These are phyloP conservation scores for Dasysyrphus tricinctus DNA, from an alignment of 2,888 invertebrate species.

Conservation along the genomic window DNA sequence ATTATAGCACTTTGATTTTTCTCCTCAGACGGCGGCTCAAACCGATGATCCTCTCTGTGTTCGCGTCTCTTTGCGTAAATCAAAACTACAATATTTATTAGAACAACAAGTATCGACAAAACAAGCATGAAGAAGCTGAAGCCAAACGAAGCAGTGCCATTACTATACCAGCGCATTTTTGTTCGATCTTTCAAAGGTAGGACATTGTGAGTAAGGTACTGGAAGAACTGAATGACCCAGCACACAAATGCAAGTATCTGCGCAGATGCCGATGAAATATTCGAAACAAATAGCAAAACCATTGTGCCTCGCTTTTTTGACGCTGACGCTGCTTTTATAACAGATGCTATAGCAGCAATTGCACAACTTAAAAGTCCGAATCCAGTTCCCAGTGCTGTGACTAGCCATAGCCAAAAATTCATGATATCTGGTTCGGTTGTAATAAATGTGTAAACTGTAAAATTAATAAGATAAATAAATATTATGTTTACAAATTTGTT, in stretches of 20 bases:
- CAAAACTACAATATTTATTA: slow-evolving; percentile 81
- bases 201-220: slow-evolving; percentile 92
- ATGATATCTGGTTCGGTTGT: slow-evolving; percentile 80
- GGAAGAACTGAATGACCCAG: slow-evolving; percentile 93
- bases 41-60: slow-evolving; percentile 78
- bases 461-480: slow-evolving; percentile 15
- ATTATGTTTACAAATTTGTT: background rate
- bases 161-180: slow-evolving; percentile 92
- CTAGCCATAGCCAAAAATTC: slow-evolving; percentile 82
- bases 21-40: slow-evolving; percentile 81
- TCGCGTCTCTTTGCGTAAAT: slow-evolving; percentile 80
- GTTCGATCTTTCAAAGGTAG: slow-evolving; percentile 90
- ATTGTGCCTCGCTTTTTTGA: slow-evolving; percentile 82
- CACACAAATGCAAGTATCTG: slow-evolving; percentile 90
- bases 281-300: slow-evolving; percentile 81
- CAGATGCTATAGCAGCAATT: slow-evolving; percentile 82
- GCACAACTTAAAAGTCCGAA: slow-evolving; percentile 82
- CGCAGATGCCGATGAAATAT: slow-evolving; percentile 86
- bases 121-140: slow-evolving; percentile 90
- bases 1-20: slow-evolving; percentile 83
- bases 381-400: slow-evolving; percentile 82
- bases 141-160: slow-evolving; percentile 91
- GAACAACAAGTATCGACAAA: slow-evolving; percentile 81
- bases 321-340: slow-evolving; percentile 82
- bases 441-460: slow-evolving; percentile 80